Evolutionary conservation across 2,797 vertebrate species (phyloP), one percentile per base, ranked within the genome.

Genomic region (Chaunax sp.): DNA sequence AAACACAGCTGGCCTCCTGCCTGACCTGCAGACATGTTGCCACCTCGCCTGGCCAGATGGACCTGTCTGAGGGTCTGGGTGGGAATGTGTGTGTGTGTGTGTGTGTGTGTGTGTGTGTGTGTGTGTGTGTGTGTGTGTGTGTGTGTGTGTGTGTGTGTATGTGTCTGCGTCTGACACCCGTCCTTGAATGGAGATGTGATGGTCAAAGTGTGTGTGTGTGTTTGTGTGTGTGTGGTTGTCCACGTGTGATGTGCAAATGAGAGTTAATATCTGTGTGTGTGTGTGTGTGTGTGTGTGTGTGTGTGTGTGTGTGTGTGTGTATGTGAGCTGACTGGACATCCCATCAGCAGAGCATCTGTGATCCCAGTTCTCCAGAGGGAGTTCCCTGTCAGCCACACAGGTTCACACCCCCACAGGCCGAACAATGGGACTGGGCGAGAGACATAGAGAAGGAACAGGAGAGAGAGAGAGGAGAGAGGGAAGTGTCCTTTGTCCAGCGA

Each of bases 401-500:
- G 70, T 81, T 70, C 25, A 66, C 70, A 77, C n/a, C 41, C 18
- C 64, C 65, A 26, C 54, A 23, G 51, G 55, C 44, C 50, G 49
- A 69, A 73, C 70, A 72, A 65, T 49, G 20, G 45, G 19, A 63
- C 1, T 44, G 51, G 51, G 38, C n/a, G 53, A 68, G 76, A 59
- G 69, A 57, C 26, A 56, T 19, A 23, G 20, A 47, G 20, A 47
- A 11, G 13, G 45, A 22, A 68, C 59, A 64, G 6, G 25, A 77
- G 9, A 47, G 20, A 47, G 45, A 47, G 13, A 49, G 46, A 22
- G 63, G 54, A 54, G 62, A 46, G 57, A 69, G 40, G 38, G 52
- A 93, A 92, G 91, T 82, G 93, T 94, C 93, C 88, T 87, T 95
- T 94, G 94, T 94, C 92, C 90, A 87, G 93, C 94, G 93, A 92